phyloP scores from a whole-genome alignment of 2,113 vertebrate genomes.

The Leucoraja erinaceus region DNA sequence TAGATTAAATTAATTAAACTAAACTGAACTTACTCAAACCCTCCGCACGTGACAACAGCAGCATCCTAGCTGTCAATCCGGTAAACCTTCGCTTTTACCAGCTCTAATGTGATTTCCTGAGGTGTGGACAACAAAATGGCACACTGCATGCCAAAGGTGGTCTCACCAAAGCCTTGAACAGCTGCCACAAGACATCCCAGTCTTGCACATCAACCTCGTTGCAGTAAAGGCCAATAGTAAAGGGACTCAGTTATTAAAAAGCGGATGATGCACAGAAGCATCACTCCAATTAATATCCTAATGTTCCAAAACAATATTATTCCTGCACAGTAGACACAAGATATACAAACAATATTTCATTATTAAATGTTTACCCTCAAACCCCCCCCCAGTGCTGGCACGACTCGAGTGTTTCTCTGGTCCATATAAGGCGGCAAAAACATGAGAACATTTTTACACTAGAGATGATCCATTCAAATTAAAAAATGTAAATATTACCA shows the following conservation, averaged over 20 bases:
- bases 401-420: neutral
- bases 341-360: conserved; percentile 30
- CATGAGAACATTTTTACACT: neutral
- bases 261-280: neutral
- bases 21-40: too few species aligned
- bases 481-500: conserved; percentile 33
- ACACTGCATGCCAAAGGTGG: too few species aligned
- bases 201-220: too few species aligned
- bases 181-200: too few species aligned
- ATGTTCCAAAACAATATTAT: conserved; percentile 2
- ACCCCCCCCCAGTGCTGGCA: conserved; percentile 3
- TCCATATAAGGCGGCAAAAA: neutral
- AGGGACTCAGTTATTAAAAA: neutral
- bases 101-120: too few species aligned
- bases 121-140: too few species aligned
- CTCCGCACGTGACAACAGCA: too few species aligned
- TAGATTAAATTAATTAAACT: too few species aligned
- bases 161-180: too few species aligned
- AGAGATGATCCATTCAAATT: conserved; percentile 26
- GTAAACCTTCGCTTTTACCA: too few species aligned
- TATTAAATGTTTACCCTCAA: conserved; percentile 28
- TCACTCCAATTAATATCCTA: neutral
- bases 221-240: neutral
- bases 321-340: neutral
- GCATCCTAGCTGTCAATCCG: too few species aligned